These are phyloP conservation scores for Gambusia holbrooki DNA, from an alignment of 2,113 vertebrate genomes.

Conservation along the genomic window DNA sequence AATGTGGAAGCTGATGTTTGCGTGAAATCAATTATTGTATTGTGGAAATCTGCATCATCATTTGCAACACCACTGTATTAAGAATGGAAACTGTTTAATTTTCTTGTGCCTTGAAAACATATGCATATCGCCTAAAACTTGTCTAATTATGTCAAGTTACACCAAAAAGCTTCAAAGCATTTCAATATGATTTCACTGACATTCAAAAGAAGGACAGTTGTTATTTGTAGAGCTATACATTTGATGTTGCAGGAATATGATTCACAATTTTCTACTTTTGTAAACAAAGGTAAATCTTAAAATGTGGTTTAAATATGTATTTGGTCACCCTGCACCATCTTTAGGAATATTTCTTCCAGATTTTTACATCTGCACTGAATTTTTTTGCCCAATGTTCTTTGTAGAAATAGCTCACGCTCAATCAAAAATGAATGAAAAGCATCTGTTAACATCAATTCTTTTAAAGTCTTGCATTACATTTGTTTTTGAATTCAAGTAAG, in stretches of 20 bases:
- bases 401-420: no score
- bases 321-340: not conserved
- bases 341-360: no score
- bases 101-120: not conserved
- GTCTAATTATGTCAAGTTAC: not conserved
- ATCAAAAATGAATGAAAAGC: no score
- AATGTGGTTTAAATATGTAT: no score
- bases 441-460: no score
- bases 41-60: conserved; percentile 41
- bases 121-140: not conserved
- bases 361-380: no score
- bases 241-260: not conserved
- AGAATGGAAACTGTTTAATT: conserved; percentile 4
- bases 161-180: not conserved
- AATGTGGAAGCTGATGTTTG: conserved; percentile 45
- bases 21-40: conserved; percentile 58
- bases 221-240: not conserved
- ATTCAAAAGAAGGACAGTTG: not conserved
- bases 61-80: conserved; percentile 34
- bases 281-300: not conserved
- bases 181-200: not conserved
- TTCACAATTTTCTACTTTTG: not conserved
- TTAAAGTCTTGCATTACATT: no score
- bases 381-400: no score
- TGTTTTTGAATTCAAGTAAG: no score